These are phyloP conservation scores for Brevimyrus niger DNA, from an alignment of 2,113 vertebrate species.

Conservation along the genomic window DNA sequence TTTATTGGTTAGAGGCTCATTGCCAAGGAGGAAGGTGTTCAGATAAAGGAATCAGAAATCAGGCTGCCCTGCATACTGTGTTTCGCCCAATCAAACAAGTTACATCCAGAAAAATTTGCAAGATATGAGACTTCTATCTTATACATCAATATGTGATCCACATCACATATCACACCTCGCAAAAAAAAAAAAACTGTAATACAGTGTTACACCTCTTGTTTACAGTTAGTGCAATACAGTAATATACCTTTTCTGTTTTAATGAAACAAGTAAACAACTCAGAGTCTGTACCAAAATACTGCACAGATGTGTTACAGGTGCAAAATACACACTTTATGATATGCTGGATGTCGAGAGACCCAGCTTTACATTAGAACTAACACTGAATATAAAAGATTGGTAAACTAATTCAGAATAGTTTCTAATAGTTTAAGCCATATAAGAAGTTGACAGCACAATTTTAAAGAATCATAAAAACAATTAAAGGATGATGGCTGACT, in stretches of 20 bases:
- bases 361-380: background rate
- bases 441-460: background rate
- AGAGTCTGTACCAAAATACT: background rate
- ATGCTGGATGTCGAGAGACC: background rate
- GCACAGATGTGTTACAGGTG: background rate
- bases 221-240: background rate
- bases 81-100: background rate
- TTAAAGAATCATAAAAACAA: background rate
- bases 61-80: background rate
- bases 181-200: background rate
- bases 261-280: background rate
- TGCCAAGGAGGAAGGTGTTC: background rate
- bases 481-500: background rate
- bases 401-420: background rate
- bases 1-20: background rate
- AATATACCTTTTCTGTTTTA: background rate
- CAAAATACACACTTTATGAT: background rate
- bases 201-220: background rate
- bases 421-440: background rate
- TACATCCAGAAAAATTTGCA: background rate
- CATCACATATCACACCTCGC: background rate
- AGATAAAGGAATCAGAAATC: background rate
- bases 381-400: background rate
- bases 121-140: background rate
- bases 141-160: background rate